Percentiles rank a stretch among this genome's conserved stretches.
Evolutionary conservation across 2,113 vertebrate species (phyloP).

Genomic region (Spilogale gracilis): DNA sequence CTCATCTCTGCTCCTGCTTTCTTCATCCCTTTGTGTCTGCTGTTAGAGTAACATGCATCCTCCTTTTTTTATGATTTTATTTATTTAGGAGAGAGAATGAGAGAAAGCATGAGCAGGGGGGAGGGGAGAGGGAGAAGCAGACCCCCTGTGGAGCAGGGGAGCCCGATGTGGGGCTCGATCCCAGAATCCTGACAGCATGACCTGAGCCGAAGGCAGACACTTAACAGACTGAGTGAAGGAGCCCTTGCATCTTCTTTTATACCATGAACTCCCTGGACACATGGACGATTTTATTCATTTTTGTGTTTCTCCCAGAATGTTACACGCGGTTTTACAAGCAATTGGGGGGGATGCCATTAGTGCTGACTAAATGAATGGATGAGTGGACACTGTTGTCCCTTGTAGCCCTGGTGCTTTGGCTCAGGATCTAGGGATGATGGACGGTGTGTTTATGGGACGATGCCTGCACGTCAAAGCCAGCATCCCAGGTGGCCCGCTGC

Average conservation of each 20-base stretch:
- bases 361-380: not conserved
- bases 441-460: not conserved
- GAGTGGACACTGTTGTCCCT: not conserved
- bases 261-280: not conserved
- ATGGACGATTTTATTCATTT: not conserved
- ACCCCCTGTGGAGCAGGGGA: not conserved
- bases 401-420: not conserved
- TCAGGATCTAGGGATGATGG: not conserved
- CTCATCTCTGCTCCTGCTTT: not conserved
- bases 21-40: not conserved
- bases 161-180: not conserved
- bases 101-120: not conserved
- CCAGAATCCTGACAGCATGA: not conserved
- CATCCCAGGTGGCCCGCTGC: accelerated
- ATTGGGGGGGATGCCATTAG: not conserved
- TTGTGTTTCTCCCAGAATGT: not conserved
- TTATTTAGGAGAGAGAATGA: not conserved
- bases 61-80: not conserved
- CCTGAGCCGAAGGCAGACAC: not conserved
- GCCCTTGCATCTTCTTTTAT: not conserved
- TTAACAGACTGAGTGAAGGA: not conserved
- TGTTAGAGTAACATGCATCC: not conserved
- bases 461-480: not conserved
- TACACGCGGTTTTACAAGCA: not conserved
- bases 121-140: not conserved